Percentiles rank a stretch among this genome's conserved stretches.
These are phyloP conservation scores for Eupithecia subumbrata DNA, from an alignment of 2,888 invertebrate genomes.

Conservation along the genomic window DNA sequence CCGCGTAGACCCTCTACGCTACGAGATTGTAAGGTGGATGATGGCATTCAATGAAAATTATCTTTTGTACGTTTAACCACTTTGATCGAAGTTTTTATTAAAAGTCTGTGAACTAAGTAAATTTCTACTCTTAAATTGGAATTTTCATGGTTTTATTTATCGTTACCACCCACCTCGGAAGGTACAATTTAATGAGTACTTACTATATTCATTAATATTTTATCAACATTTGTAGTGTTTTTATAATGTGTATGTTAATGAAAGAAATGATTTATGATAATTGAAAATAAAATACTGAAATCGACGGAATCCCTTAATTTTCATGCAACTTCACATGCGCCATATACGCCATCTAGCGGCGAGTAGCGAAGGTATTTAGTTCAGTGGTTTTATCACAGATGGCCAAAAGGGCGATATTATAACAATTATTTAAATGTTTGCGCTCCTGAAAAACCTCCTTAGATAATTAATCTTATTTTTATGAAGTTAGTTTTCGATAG, in stretches of 20 bases:
- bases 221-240: no score
- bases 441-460: background rate
- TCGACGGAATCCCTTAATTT: background rate
- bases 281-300: background rate
- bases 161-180: background rate
- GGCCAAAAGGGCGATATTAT: constrained; percentile 47
- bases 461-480: background rate
- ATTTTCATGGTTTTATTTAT: background rate
- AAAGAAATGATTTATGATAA: background rate
- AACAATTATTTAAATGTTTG: background rate
- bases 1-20: constrained; percentile 16
- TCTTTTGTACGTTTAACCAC: background rate
- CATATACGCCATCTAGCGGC: constrained; percentile 65
- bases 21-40: background rate
- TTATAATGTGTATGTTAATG: no score
- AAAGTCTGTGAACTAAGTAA: background rate
- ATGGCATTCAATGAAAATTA: background rate
- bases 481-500: background rate
- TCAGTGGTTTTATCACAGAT: constrained; percentile 57
- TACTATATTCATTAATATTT: background rate
- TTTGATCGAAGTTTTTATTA: background rate
- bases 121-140: background rate
- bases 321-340: background rate
- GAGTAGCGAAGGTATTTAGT: constrained; percentile 61
- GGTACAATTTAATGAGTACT: background rate